Conservation (phyloP, 1,140 invertebrate species). For the Diorhabda sublineata region DNA sequence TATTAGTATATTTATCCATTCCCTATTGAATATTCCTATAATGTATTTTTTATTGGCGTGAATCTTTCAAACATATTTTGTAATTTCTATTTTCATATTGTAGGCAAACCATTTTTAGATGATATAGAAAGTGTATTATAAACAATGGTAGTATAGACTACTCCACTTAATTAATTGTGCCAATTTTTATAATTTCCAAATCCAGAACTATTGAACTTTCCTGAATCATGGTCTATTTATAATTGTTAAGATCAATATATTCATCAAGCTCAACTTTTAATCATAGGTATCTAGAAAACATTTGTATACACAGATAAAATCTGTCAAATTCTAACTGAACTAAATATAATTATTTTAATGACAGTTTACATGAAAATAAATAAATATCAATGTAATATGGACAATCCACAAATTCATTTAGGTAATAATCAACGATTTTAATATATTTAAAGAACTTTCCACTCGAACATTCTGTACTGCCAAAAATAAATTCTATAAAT, state of each 20-base stretch:
- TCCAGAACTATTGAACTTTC: not conserved
- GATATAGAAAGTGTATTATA: constrained; percentile 7
- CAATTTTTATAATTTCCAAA: not conserved
- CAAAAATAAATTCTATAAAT: no score
- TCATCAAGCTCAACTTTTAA: no score
- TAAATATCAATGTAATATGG: no score
- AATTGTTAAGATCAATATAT: not conserved
- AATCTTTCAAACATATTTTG: constrained; percentile 10
- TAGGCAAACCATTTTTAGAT: constrained; percentile 7
- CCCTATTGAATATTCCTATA: not conserved
- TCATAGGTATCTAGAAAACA: no score
- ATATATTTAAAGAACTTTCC: no score
- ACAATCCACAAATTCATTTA: no score
- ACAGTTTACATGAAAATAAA: no score
- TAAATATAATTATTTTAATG: no score
- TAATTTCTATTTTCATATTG: constrained; percentile 16
- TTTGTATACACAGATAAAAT: no score
- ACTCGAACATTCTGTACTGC: no score
- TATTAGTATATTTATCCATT: not conserved
- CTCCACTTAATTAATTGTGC: not conserved
- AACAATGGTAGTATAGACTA: constrained; percentile 1
- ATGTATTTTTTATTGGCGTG: not conserved
- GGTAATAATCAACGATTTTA: no score
- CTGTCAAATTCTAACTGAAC: no score
- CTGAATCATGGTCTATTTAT: not conserved